Percentiles rank a stretch among this genome's conserved stretches.
phyloP scores from a whole-genome alignment of 2,797 vertebrate genomes.

The Monodelphis domestica region DNA sequence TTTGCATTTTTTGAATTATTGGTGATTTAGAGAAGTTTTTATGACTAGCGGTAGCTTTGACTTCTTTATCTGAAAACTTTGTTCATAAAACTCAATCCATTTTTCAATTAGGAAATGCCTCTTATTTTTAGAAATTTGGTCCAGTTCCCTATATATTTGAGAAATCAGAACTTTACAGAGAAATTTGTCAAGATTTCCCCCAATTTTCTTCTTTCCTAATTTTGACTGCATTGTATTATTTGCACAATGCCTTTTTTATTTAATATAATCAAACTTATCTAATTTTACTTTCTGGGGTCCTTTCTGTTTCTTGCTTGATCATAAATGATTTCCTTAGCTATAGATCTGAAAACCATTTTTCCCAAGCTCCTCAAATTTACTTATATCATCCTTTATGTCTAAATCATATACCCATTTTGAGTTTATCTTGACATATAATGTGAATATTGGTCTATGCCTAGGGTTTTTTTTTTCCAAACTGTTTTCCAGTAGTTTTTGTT shows the following conservation, averaged over 20 bases:
- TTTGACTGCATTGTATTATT: not conserved
- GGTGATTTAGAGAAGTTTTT: not conserved
- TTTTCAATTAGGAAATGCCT: not conserved
- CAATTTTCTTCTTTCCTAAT: not conserved
- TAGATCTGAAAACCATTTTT: not conserved
- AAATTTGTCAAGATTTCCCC: not conserved
- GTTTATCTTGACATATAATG: not conserved
- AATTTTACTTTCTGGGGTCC: not conserved
- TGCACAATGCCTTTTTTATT: not conserved
- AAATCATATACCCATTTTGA: not conserved
- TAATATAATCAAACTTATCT: not conserved
- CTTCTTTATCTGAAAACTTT: not conserved
- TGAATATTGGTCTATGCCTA: not conserved
- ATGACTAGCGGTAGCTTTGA: not conserved
- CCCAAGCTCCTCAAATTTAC: not conserved
- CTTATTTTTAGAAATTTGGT: not conserved
- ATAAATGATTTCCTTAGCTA: not conserved
- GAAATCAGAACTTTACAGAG: not conserved
- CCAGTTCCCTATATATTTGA: not conserved
- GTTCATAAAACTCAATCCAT: not conserved
- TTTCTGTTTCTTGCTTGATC: not conserved
- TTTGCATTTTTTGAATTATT: not conserved
- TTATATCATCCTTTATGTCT: not conserved
- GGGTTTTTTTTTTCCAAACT: not conserved
- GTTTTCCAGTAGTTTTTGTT: not conserved